Percentiles rank a stretch among this genome's conserved stretches.
Evolutionary conservation across 2,113 vertebrate genomes (phyloP).

Genomic region (Synchiropus splendidus): DNA sequence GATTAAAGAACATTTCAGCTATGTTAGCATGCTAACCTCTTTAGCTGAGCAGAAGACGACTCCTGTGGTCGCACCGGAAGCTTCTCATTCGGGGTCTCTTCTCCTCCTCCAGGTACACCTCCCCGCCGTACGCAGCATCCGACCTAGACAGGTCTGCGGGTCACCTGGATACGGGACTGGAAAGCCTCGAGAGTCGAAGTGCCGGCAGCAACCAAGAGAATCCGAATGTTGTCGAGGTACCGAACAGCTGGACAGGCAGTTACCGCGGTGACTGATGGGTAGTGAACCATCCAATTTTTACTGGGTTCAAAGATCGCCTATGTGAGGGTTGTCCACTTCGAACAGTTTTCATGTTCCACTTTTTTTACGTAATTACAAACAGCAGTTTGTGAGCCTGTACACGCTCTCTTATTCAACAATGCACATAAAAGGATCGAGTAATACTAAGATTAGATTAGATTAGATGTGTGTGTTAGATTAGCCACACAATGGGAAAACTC

Average conservation of each 20-base stretch:
- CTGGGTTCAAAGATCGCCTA: too few relatives aligned
- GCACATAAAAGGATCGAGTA: too few relatives aligned
- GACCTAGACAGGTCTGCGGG: background rate
- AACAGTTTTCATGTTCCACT: too few relatives aligned
- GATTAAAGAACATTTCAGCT: background rate
- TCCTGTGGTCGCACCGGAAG: constrained; percentile 10
- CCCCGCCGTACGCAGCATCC: constrained; percentile 23
- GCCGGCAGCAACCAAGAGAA: background rate
- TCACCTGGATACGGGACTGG: background rate
- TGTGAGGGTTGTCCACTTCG: too few relatives aligned
- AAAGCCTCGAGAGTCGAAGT: background rate
- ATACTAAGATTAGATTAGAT: too few relatives aligned
- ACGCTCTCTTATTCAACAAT: too few relatives aligned
- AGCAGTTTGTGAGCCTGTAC: too few relatives aligned
- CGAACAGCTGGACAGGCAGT: background rate
- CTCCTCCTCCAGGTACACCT: constrained; percentile 19
- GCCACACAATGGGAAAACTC: too few relatives aligned
- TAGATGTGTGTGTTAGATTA: too few relatives aligned
- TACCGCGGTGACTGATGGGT: background rate
- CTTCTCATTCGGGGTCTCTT: constrained; percentile 29
- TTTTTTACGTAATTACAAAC: too few relatives aligned
- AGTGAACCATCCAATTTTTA: too few relatives aligned
- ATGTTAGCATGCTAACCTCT: constrained; percentile 25
- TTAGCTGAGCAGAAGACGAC: constrained; percentile 21
- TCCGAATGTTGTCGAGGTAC: background rate